Base-by-base conservation (phyloP, 2,113 vertebrate genomes). In the Sinocyclocheilus anshuiensis region DNA sequence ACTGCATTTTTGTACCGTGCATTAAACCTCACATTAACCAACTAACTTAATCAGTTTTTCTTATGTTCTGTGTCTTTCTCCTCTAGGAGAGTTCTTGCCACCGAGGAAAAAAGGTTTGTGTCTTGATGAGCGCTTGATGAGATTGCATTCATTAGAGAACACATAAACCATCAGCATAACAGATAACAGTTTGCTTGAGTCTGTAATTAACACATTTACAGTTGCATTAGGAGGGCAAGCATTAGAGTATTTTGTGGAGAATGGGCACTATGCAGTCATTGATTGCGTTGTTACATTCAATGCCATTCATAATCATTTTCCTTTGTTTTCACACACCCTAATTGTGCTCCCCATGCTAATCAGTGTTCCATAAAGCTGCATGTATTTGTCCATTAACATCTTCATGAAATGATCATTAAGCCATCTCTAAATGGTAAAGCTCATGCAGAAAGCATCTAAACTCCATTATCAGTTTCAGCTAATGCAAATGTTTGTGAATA, bases 31-130 rank as follows among this genome's bases (percentile, higher is more conserved):
- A 75, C 5, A 48, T 48, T 48, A 75, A 24, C 63, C 13, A 65
- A 1, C 12, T 24, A 48, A 75, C 4, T 45, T 24, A 75, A 75
- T 76, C 42, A 76, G 39, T 50, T 26, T 7, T 50, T 33, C 24
- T 12, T 29, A 24, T 48, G 36, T 61, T 39, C 39, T 76, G 7
- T 77, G 8, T 86, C 24, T 75, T 33, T 85, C 11, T 88, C 33
- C 69, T 90, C 2, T 74, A 95, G 94, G 94, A 86, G 94, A 94
- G 84, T 95, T 95, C 86, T 88, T 95, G 22, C 94, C 94, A 12
- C 90, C 94, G 16, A 92, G 94, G 86, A 93, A 87, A 90, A 93
- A 95, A 94, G 94, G 94, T 95, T 16, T 33, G 93, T 88, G 15
- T 39, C 16, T 78, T 10, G 16, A 33, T 36, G n/a, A 33, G 63